phyloP scores from a whole-genome alignment of 30 jellyfish, hydroid and myxozoan species.

The Thelohanellus kitauei region DNA sequence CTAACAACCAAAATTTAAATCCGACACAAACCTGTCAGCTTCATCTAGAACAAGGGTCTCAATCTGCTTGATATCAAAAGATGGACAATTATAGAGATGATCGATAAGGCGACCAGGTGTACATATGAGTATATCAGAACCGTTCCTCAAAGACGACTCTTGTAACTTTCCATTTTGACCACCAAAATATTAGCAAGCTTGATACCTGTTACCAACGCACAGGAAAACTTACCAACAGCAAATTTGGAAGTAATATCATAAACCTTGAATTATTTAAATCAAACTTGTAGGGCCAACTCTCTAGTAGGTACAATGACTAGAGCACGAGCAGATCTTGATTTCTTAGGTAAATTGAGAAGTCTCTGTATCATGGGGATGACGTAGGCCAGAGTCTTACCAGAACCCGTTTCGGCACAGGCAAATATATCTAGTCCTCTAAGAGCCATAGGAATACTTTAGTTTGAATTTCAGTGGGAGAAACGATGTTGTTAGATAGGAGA shows the following conservation, averaged over 20 bases:
- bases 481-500: no score
- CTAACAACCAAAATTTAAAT: conserved; percentile 30
- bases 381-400: conserved; percentile 68
- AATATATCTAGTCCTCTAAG: conserved; percentile 50
- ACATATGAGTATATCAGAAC: conserved; percentile 57
- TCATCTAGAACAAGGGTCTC: conserved; percentile 84
- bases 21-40: conserved; percentile 47
- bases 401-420: conserved; percentile 91
- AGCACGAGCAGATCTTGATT: conserved; percentile 30
- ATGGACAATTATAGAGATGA: conserved; percentile 52
- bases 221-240: not conserved
- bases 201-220: no score
- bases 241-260: no score
- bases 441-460: conserved; percentile 74
- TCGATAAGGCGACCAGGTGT: conserved; percentile 97
- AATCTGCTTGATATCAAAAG: conserved; percentile 45
- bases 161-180: conserved; percentile 44
- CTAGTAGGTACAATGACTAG: conserved; percentile 54
- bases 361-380: conserved; percentile 48
- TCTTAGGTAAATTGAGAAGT: conserved; percentile 32
- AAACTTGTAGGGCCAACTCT: conserved; percentile 67
- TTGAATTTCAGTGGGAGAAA: no score
- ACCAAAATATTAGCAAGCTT: conserved; percentile 9
- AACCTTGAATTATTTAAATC: no score
- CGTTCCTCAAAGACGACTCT: conserved; percentile 42